Conservation (phyloP, 2,797 vertebrate genomes). For the Micromesistius poutassou region DNA sequence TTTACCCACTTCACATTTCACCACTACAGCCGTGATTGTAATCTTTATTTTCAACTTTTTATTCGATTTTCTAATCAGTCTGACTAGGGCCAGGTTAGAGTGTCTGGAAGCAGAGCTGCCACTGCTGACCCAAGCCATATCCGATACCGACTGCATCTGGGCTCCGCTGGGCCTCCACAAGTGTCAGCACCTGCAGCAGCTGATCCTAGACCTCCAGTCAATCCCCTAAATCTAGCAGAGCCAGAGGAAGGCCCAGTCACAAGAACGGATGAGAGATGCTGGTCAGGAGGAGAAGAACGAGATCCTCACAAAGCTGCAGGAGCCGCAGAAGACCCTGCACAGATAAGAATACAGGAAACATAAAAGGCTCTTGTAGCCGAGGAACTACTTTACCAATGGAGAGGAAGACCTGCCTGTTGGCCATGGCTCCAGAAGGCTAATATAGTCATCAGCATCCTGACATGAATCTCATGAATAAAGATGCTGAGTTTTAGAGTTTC, state of each 20-base stretch:
- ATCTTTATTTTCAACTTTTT: too few relatives aligned
- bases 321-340: constrained; percentile 80
- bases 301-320: constrained; percentile 86
- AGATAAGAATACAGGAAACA: constrained; percentile 81
- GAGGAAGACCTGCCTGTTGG: constrained; percentile 82
- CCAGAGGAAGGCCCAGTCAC: constrained; percentile 83
- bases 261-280: constrained; percentile 86
- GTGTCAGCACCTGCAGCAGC: constrained; percentile 83
- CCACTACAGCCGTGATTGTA: too few relatives aligned
- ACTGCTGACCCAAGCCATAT: constrained; percentile 77
- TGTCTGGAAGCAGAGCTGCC: constrained; percentile 87
- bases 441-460: constrained; percentile 87
- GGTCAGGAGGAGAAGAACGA: constrained; percentile 87
- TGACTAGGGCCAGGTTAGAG: too few relatives aligned
- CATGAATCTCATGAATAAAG: constrained; percentile 86
- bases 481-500: constrained; percentile 76
- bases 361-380: constrained; percentile 81
- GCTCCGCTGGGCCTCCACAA: constrained; percentile 87
- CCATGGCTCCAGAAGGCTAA: constrained; percentile 91
- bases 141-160: constrained; percentile 85
- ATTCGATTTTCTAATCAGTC: too few relatives aligned
- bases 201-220: constrained; percentile 81
- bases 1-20: too few relatives aligned
- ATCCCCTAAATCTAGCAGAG: constrained; percentile 91
- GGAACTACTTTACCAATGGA: constrained; percentile 46